phyloP scores from a whole-genome alignment of 2,888 invertebrate species.

The Chesias legatella region DNA sequence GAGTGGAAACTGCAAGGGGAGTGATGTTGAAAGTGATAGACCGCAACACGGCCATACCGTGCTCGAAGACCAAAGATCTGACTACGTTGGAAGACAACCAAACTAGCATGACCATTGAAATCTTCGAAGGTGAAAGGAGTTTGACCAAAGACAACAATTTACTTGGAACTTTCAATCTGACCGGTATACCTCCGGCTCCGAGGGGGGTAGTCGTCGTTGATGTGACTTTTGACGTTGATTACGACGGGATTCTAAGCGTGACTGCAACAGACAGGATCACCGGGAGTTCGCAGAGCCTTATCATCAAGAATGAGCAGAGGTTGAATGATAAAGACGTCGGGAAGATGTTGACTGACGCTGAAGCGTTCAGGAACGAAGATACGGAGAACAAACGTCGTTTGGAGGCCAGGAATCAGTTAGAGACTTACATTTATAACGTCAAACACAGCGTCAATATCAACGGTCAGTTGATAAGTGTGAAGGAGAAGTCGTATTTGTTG shows the following conservation, averaged over 20 bases:
- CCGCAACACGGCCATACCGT: constrained; percentile 57
- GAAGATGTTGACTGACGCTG: constrained; percentile 54
- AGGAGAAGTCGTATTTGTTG: constrained; percentile 42
- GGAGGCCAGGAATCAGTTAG: constrained; percentile 57
- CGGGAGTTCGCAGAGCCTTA: constrained; percentile 43
- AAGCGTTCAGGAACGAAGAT: constrained; percentile 49
- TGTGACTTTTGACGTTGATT: constrained; percentile 56
- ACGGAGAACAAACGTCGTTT: constrained; percentile 47
- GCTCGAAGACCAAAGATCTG: constrained; percentile 51
- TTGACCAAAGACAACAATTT: constrained; percentile 59
- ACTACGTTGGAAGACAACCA: constrained; percentile 62
- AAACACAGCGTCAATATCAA: constrained; percentile 41
- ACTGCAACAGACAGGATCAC: constrained; percentile 52
- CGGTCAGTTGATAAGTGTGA: constrained; percentile 14
- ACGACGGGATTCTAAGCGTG: constrained; percentile 54
- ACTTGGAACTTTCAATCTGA: constrained; percentile 53
- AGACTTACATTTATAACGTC: constrained; percentile 52
- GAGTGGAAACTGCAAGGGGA: constrained; percentile 58
- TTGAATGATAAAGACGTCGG: constrained; percentile 46
- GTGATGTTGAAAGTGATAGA: constrained; percentile 61
- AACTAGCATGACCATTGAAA: constrained; percentile 56
- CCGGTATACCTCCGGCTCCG: constrained; percentile 57
- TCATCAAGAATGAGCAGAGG: constrained; percentile 48
- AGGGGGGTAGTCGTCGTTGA: constrained; percentile 57
- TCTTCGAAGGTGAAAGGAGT: constrained; percentile 61